These are phyloP conservation scores for Noctua janthina DNA, from an alignment of 2,888 invertebrate species.

Conservation along the genomic window DNA sequence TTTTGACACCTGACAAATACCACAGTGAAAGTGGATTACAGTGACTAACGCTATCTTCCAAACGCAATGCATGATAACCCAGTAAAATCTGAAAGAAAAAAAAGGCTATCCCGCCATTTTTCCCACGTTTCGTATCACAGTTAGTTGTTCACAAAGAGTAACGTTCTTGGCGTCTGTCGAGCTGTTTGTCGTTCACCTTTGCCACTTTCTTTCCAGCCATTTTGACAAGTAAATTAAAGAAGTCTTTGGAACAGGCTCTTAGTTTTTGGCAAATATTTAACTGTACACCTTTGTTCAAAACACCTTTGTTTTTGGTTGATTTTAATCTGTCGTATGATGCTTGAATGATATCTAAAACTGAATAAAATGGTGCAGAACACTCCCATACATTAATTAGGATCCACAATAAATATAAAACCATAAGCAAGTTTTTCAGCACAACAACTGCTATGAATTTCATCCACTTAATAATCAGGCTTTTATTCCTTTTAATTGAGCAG, in stretches of 20 bases:
- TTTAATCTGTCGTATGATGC: neutral
- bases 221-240: slow-evolving; percentile 27
- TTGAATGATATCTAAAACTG: neutral
- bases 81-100: slow-evolving; percentile 21
- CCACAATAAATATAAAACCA: neutral
- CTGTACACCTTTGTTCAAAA: neutral
- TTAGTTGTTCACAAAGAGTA: slow-evolving; percentile 58
- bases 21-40: neutral
- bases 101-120: slow-evolving; percentile 24
- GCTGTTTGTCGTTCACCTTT: slow-evolving; percentile 56
- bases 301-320: neutral
- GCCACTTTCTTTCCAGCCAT: slow-evolving; percentile 35
- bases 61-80: neutral
- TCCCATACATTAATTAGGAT: neutral
- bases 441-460: neutral
- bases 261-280: neutral
- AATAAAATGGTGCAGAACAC: neutral
- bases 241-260: neutral
- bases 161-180: slow-evolving; percentile 31
- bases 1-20: neutral
- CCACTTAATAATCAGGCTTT: neutral
- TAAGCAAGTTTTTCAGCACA: neutral
- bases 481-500: neutral
- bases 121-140: slow-evolving; percentile 36
- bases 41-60: neutral